phyloP scores from a whole-genome alignment of 2,888 invertebrate genomes.

The Norana najaformis region DNA sequence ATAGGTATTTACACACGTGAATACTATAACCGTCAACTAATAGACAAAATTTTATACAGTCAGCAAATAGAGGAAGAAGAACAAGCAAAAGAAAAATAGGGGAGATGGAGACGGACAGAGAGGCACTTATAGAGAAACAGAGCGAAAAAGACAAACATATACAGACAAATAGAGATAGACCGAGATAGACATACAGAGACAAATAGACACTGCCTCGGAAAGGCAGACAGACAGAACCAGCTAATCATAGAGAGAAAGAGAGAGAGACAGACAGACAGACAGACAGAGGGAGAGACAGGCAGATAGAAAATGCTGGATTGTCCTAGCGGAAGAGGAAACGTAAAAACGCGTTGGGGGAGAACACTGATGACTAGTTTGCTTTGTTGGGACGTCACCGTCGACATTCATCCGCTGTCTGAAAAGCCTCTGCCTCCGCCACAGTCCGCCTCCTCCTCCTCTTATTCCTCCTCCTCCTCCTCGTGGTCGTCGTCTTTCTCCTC shows the following conservation, averaged over 20 bases:
- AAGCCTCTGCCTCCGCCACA: neutral
- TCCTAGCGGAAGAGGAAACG: neutral
- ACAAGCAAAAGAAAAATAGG: too few relatives aligned
- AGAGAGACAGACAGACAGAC: too few relatives aligned
- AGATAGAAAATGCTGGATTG: neutral
- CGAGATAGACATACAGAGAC: neutral
- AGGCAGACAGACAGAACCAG: neutral
- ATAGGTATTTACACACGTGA: neutral
- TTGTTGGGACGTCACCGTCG: neutral
- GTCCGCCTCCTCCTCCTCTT: neutral
- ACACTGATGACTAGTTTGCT: neutral
- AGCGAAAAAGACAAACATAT: too few relatives aligned
- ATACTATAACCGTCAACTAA: too few relatives aligned
- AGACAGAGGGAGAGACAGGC: too few relatives aligned
- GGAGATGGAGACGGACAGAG: too few relatives aligned
- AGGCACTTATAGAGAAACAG: too few relatives aligned
- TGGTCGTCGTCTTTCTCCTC: neutral
- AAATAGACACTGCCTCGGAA: neutral
- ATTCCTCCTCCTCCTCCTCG: neutral
- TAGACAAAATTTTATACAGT: too few relatives aligned
- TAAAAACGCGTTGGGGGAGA: neutral
- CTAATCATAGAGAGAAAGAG: neutral
- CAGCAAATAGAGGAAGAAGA: too few relatives aligned
- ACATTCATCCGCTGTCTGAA: neutral
- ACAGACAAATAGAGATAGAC: too few relatives aligned